Evolutionary conservation across 1,140 invertebrate species (phyloP).

Genomic region (Drosophila ananassae): DNA sequence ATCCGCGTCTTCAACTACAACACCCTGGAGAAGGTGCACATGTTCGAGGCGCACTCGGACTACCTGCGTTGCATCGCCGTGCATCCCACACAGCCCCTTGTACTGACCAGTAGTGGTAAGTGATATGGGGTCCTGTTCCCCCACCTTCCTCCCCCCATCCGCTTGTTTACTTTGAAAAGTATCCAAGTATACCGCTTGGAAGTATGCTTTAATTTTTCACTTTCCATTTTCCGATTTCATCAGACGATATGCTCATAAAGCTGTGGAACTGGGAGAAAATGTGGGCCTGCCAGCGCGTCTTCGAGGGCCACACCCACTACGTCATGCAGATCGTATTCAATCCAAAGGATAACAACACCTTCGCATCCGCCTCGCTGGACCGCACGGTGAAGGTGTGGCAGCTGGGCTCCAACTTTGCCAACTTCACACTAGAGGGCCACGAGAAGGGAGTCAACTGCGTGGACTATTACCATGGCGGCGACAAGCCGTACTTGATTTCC

Average conservation of each 20-base stretch:
- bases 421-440: conserved; percentile 99
- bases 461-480: conserved; percentile 99
- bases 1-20: conserved; percentile 99
- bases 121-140: conserved; percentile 74
- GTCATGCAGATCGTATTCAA: conserved; percentile 99
- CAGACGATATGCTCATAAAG: conserved; percentile 98
- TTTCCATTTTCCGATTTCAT: neutral
- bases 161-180: conserved; percentile 17
- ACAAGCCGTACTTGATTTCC: conserved; percentile 99
- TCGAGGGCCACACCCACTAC: conserved; percentile 99
- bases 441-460: conserved; percentile 99
- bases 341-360: conserved; percentile 99
- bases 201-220: conserved; percentile 23
- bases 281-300: conserved; percentile 98
- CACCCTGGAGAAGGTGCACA: conserved; percentile 97
- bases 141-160: neutral
- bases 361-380: conserved; percentile 99
- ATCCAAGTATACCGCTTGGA: conserved; percentile 5
- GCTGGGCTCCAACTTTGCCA: conserved; percentile 97
- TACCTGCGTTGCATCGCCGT: conserved; percentile 98
- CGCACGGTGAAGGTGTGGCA: conserved; percentile 99
- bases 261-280: conserved; percentile 99
- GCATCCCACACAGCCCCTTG: conserved; percentile 98
- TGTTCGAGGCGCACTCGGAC: conserved; percentile 99
- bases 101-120: conserved; percentile 96